Evolutionary conservation across 2,888 invertebrate genomes (phyloP), one percentile per base, ranked within the genome.

Genomic region (Pseudoips prasinana): DNA sequence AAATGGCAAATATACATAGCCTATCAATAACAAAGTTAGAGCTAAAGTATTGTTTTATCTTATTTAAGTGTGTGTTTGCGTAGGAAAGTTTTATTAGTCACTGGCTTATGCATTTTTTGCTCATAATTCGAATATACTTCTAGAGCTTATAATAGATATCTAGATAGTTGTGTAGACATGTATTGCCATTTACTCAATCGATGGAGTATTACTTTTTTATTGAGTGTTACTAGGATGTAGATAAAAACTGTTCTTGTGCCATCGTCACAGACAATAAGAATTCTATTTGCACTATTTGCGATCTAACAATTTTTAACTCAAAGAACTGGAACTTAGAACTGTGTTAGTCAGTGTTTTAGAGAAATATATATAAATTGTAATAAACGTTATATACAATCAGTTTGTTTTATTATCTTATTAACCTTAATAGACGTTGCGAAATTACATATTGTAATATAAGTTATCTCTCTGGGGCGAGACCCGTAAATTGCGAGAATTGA

Each of bases 221-320:
- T 14, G 14, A 5, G 5, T 3, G 14, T 14, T 3, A 3, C 14
- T 14, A 14, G 14, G 3, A 14, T 14, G 14, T 14, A 14, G 14
- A 14, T 14, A 14, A 14, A 14, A 14, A 14, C n/a, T 14, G 14
- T 14, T 14, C 25, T 59, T 46, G 46, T 49, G 61, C 58, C 59
- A 63, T 63, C 45, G 47, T 35, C n/a, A 20, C 20, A 50, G 62
- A 69, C 65, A 71, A 67, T 71, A 64, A 68, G 49, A 41, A 27
- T 1, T 27, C 10, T 19, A 7, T 22, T 22, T 17, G n/a, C 9
- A 19, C 10, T 24, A 23, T 6, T 28, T 24, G 22, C 9, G n/a
- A n/a, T n/a, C n/a, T n/a, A n/a, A n/a, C n/a, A 20, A 7, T 20
- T 20, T 20, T 20, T n/a, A 20, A 5, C 7, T 10, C 25, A 11